These are phyloP conservation scores for Probosciger aterrimus DNA, from an alignment of 2,113 vertebrate genomes.

Conservation along the genomic window DNA sequence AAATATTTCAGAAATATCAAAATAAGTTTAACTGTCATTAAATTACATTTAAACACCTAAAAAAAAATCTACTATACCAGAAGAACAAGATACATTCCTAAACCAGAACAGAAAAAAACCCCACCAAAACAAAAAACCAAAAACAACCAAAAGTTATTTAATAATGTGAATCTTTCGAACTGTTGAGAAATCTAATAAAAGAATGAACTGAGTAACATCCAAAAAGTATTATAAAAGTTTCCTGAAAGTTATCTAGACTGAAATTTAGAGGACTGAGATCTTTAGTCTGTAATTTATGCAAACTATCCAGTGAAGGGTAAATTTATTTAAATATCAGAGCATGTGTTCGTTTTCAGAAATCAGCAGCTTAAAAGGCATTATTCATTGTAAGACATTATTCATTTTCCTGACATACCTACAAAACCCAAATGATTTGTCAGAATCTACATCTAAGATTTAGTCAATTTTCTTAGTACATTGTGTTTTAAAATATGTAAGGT, in stretches of 20 bases:
- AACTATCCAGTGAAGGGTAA: background rate
- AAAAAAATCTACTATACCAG: background rate
- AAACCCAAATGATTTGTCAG: background rate
- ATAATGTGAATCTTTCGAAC: background rate
- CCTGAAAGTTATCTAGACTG: background rate
- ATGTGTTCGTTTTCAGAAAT: background rate
- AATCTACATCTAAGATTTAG: background rate
- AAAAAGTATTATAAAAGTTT: background rate
- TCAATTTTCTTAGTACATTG: background rate
- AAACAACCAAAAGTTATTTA: background rate
- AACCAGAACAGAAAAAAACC: background rate
- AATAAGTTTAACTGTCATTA: background rate
- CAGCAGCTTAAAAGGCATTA: background rate
- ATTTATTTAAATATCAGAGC: background rate
- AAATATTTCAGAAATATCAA: background rate
- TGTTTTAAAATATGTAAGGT: background rate
- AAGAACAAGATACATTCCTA: background rate
- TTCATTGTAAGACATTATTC: fast-evolving
- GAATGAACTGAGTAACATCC: background rate
- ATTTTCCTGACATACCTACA: background rate
- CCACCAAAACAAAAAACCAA: background rate
- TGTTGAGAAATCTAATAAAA: background rate
- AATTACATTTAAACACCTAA: background rate
- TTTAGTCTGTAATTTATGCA: background rate
- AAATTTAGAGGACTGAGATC: background rate